These are phyloP conservation scores for Euphydryas editha DNA, from an alignment of 2,888 invertebrate genomes.

Conservation along the genomic window DNA sequence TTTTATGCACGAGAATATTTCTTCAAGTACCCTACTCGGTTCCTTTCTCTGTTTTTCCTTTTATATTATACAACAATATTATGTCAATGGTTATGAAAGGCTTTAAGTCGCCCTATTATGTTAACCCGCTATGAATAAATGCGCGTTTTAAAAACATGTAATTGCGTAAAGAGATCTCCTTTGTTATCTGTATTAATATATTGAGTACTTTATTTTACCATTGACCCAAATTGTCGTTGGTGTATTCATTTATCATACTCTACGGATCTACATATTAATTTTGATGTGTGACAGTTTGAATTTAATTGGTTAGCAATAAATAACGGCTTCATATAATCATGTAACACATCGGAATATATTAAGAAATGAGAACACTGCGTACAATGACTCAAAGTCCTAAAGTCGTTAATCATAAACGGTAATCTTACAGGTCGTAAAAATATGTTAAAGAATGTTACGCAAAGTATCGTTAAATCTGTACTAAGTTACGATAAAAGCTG, in stretches of 20 bases:
- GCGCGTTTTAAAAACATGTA: neutral
- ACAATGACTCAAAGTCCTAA: conserved; percentile 15
- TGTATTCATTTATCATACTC: neutral
- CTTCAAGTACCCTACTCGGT: conserved; percentile 29
- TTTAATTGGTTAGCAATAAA: neutral
- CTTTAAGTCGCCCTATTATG: conserved; percentile 25
- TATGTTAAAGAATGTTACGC: conserved; percentile 32
- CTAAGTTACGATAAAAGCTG: conserved; percentile 36
- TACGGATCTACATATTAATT: neutral
- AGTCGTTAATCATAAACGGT: conserved; percentile 28
- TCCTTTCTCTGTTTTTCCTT: conserved; percentile 31
- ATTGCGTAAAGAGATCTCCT: neutral
- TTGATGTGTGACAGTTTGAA: neutral
- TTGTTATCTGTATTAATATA: conserved; percentile 10
- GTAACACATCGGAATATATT: neutral
- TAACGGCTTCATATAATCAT: neutral
- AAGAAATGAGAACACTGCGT: neutral
- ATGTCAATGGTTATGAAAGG: conserved; percentile 26
- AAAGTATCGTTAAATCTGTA: conserved; percentile 35
- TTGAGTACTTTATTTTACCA: neutral
- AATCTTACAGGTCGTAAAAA: conserved; percentile 32
- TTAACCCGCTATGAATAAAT: conserved; percentile 14
- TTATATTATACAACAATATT: conserved; percentile 27
- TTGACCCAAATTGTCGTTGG: neutral
- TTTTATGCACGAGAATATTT: conserved; percentile 31